Percentiles rank a stretch among this genome's conserved stretches.
These are phyloP conservation scores for Scyliorhinus canicula DNA, from an alignment of 2,797 vertebrate genomes.

Conservation along the genomic window DNA sequence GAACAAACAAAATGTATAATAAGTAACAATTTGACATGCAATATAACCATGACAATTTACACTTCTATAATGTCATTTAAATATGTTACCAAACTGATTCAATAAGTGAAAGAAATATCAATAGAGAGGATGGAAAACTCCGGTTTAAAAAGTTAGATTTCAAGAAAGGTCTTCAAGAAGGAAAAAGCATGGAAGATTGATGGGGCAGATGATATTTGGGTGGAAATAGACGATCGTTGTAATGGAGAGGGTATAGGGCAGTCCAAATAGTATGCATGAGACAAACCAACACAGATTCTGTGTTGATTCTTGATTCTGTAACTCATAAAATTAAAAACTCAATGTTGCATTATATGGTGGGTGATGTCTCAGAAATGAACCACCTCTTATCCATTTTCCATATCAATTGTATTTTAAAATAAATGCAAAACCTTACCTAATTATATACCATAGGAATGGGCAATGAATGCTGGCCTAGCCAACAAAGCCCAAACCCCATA, in stretches of 20 bases:
- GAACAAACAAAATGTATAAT: slow-evolving; percentile 40
- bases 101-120: neutral
- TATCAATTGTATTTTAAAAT: neutral
- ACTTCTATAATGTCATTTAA: neutral
- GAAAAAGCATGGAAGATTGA: neutral
- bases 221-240: neutral
- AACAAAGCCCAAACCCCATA: no score
- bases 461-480: no score
- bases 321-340: neutral
- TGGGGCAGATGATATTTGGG: neutral
- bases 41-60: neutral
- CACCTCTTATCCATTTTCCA: neutral
- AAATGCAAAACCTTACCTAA: neutral
- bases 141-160: neutral
- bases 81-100: neutral
- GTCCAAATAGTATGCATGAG: neutral
- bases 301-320: neutral
- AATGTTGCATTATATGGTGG: neutral
- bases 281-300: neutral
- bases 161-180: neutral
- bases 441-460: neutral
- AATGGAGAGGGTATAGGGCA: neutral
- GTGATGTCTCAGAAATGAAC: neutral
- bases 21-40: neutral
- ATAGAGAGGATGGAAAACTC: neutral